Conservation (phyloP, 2,797 vertebrate species). For the Morus bassanus region DNA sequence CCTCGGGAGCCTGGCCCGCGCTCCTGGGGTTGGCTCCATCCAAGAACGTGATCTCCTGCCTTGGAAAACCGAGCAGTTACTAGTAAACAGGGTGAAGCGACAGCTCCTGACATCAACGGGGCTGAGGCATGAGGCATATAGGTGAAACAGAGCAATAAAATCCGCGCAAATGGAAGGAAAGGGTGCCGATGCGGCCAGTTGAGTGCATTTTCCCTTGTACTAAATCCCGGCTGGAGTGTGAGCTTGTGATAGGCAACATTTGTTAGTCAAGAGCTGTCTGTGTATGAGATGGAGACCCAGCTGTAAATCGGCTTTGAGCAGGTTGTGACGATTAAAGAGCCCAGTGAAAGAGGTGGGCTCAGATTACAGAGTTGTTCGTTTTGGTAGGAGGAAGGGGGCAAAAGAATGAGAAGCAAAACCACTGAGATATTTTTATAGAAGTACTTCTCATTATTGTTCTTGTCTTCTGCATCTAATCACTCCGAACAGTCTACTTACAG, state of each 20-base stretch:
- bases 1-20: background rate
- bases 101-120: background rate
- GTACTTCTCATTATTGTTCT: background rate
- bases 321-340: background rate
- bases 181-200: accelerated
- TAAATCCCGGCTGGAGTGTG: background rate
- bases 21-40: background rate
- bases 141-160: background rate
- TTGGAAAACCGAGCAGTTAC: background rate
- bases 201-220: background rate
- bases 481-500: background rate
- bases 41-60: background rate
- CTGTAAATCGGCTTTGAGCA: background rate
- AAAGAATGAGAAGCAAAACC: background rate
- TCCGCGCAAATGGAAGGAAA: background rate
- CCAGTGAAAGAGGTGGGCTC: background rate
- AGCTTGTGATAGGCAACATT: accelerated
- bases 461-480: background rate
- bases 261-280: background rate
- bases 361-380: background rate
- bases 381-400: background rate
- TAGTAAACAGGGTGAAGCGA: background rate
- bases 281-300: background rate
- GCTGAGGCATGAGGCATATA: accelerated
- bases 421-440: background rate